Evolutionary conservation across 2,888 invertebrate genomes (phyloP).

Genomic region (Erebia aethiops): DNA sequence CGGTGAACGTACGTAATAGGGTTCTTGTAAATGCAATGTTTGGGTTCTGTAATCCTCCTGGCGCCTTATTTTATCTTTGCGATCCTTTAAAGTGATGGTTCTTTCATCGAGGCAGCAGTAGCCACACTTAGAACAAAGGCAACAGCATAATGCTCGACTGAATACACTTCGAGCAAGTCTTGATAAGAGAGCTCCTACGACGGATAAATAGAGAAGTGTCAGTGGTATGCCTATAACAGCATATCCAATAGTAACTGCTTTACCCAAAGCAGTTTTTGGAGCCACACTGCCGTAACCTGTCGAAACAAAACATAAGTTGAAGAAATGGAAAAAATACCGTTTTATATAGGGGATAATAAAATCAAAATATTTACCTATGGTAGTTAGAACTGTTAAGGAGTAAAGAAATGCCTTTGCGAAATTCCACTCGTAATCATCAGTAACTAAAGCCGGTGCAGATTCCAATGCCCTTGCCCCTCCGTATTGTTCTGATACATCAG

Average conservation of each 20-base stretch:
- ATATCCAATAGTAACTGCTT: conserved; percentile 95
- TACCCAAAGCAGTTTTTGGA: conserved; percentile 94
- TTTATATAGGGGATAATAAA: background rate
- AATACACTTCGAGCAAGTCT: conserved; percentile 91
- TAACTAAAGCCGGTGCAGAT: conserved; percentile 67
- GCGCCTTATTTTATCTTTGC: conserved; percentile 89
- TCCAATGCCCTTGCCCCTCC: conserved; percentile 73
- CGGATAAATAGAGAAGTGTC: conserved; percentile 93
- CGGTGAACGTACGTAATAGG: conserved; percentile 86
- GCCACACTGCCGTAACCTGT: conserved; percentile 97
- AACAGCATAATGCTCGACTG: conserved; percentile 91
- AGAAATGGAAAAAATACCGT: background rate
- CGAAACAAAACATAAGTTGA: conserved; percentile 46
- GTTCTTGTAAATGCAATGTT: conserved; percentile 86
- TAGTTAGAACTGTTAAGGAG: conserved; percentile 96
- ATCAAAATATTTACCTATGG: conserved; percentile 86
- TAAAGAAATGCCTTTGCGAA: conserved; percentile 96
- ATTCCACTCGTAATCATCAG: conserved; percentile 90
- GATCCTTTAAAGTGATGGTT: conserved; percentile 91
- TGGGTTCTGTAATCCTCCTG: conserved; percentile 86
- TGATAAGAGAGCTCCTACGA: conserved; percentile 92
- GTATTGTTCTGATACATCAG: conserved; percentile 86
- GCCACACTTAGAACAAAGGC: conserved; percentile 93
- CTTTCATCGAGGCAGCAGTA: conserved; percentile 94
- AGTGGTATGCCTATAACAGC: conserved; percentile 94